Evolutionary conservation across 2,113 vertebrate species (phyloP).

Genomic region (Ellobius talpinus): DNA sequence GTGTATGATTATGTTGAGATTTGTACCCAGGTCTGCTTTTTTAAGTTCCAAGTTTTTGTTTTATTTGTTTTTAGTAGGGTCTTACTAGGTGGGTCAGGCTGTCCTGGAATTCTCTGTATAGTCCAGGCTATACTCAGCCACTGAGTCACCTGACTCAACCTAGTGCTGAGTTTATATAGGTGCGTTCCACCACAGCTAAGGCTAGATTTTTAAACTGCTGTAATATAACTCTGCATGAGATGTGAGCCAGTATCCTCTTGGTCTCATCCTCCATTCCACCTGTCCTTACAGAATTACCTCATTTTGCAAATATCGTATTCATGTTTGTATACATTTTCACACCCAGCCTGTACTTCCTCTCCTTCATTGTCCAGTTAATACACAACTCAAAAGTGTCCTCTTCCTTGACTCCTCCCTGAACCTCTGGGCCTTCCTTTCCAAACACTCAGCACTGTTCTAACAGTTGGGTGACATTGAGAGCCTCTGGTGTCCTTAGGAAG

Average conservation of each 20-base stretch:
- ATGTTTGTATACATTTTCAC: conserved; percentile 7
- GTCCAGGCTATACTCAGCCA: not conserved
- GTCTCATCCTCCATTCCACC: not conserved
- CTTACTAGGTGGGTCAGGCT: not conserved
- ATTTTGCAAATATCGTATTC: not conserved
- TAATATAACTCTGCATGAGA: not conserved
- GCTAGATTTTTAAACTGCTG: not conserved
- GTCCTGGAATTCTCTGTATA: not conserved
- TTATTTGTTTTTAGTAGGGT: not conserved
- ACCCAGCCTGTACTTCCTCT: not conserved
- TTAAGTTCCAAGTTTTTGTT: not conserved
- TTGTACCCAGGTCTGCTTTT: conserved; percentile 7
- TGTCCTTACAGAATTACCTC: not conserved
- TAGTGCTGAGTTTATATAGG: not conserved
- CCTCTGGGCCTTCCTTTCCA: not conserved
- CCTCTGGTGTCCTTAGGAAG: not conserved
- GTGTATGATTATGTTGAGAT: not conserved
- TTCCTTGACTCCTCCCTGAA: not conserved
- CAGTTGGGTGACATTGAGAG: not conserved
- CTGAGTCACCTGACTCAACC: not conserved
- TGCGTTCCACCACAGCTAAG: not conserved
- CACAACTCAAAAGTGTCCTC: not conserved
- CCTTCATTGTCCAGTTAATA: not conserved
- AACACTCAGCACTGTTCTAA: not conserved
- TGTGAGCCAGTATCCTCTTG: not conserved